These are phyloP conservation scores for Apistogramma diplotaenia DNA, from an alignment of 2,113 vertebrate species.

Conservation along the genomic window DNA sequence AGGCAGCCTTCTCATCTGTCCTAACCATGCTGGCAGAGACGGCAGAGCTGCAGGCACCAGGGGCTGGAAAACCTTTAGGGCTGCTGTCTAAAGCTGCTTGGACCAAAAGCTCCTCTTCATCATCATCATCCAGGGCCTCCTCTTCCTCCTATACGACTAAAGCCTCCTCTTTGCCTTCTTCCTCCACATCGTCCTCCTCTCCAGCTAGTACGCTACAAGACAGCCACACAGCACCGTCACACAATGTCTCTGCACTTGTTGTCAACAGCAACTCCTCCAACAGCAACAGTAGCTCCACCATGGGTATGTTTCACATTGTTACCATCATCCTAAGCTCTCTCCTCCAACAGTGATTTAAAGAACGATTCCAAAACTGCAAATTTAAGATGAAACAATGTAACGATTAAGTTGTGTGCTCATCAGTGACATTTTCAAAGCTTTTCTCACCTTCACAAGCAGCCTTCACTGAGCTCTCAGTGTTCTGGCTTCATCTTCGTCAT, in stretches of 20 bases:
- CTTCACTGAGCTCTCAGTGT: neutral
- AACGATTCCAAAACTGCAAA: neutral
- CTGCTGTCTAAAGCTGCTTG: conserved; percentile 72
- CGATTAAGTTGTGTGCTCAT: neutral
- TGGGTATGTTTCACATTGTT: conserved; percentile 78
- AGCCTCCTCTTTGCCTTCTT: conserved; percentile 32
- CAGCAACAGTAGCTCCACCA: conserved; percentile 62
- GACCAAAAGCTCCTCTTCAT: conserved; percentile 57
- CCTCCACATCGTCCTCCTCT: conserved; percentile 43
- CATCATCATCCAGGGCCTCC: conserved; percentile 49
- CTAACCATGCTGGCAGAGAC: conserved; percentile 61
- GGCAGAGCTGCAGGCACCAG: conserved; percentile 66
- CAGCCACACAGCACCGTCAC: conserved; percentile 66
- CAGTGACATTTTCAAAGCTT: neutral
- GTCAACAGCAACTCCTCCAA: conserved; percentile 67
- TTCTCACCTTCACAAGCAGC: neutral
- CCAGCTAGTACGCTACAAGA: conserved; percentile 69
- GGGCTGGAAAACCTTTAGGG: conserved; percentile 53
- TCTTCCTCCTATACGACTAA: conserved; percentile 43
- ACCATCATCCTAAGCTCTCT: neutral
- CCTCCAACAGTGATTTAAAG: neutral
- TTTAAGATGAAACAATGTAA: neutral
- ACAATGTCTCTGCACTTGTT: conserved; percentile 47
- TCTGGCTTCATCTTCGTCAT: neutral
- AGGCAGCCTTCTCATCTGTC: conserved; percentile 63